Conservation (phyloP, 2,113 vertebrate species). For the Notarius lentiginosus region DNA sequence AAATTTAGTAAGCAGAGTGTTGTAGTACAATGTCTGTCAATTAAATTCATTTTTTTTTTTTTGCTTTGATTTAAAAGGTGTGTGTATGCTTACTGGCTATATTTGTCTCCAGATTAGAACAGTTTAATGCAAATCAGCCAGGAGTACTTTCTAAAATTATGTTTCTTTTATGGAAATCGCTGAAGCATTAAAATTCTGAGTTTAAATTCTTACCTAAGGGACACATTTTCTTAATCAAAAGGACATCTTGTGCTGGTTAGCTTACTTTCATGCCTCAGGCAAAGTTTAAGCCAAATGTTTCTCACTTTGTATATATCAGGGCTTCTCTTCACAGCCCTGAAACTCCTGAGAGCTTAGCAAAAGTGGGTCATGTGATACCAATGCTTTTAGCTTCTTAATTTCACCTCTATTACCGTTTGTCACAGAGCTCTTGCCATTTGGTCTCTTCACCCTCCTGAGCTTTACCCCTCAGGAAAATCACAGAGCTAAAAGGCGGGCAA, state of each 20-base stretch:
- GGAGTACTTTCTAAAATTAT: background rate
- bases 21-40: background rate
- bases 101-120: background rate
- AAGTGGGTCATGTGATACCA: slow-evolving; percentile 36
- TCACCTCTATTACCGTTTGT: slow-evolving; percentile 41
- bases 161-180: slow-evolving; percentile 1
- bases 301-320: slow-evolving; percentile 17
- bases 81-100: background rate
- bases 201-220: slow-evolving; percentile 27
- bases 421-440: slow-evolving; percentile 18
- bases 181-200: slow-evolving; percentile 16
- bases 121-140: background rate
- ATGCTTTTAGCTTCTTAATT: slow-evolving; percentile 35
- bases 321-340: slow-evolving; percentile 29
- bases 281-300: slow-evolving; percentile 18
- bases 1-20: background rate
- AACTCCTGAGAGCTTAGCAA: slow-evolving; percentile 7
- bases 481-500: slow-evolving; percentile 20
- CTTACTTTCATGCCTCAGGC: background rate
- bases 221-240: slow-evolving; percentile 43
- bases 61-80: background rate
- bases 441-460: slow-evolving; percentile 20
- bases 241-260: slow-evolving; percentile 30
- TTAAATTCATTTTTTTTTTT: background rate
- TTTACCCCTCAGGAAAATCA: slow-evolving; percentile 8